A percentile compares a stretch with the other conserved stretches of the same genome.
Evolutionary conservation across 2,113 vertebrate genomes (phyloP).

Genomic region (Ibidorhyncha struthersii): DNA sequence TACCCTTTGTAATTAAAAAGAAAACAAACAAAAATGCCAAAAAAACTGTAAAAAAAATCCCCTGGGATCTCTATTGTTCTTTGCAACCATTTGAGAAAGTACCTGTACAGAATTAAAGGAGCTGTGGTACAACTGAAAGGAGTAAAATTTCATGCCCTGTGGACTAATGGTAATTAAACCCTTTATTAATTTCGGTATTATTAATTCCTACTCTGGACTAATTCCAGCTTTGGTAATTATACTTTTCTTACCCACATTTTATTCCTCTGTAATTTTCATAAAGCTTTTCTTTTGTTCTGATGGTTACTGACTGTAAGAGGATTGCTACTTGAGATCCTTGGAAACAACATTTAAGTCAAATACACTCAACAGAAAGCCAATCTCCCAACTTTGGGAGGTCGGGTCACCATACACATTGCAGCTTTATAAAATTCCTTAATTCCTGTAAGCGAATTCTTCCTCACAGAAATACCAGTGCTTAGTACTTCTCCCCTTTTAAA

Average conservation of each 20-base stretch:
- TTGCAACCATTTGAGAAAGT: neutral
- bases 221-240: neutral
- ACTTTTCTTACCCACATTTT: neutral
- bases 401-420: neutral
- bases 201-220: neutral
- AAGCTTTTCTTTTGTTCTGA: neutral
- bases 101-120: neutral
- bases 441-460: neutral
- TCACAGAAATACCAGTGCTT: neutral
- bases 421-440: neutral
- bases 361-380: neutral
- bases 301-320: neutral
- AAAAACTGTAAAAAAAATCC: neutral
- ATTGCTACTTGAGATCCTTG: neutral
- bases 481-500: neutral
- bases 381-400: neutral
- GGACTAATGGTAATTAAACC: neutral
- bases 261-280: neutral
- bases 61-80: neutral
- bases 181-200: neutral
- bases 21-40: neutral
- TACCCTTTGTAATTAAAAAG: neutral
- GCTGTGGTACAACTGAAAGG: accelerated
- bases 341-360: neutral
- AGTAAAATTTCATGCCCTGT: neutral